A percentile compares a stretch with the other conserved stretches of the same genome.
Conservation (phyloP, 1,140 invertebrate genomes). For the Drosophila elegans region DNA sequence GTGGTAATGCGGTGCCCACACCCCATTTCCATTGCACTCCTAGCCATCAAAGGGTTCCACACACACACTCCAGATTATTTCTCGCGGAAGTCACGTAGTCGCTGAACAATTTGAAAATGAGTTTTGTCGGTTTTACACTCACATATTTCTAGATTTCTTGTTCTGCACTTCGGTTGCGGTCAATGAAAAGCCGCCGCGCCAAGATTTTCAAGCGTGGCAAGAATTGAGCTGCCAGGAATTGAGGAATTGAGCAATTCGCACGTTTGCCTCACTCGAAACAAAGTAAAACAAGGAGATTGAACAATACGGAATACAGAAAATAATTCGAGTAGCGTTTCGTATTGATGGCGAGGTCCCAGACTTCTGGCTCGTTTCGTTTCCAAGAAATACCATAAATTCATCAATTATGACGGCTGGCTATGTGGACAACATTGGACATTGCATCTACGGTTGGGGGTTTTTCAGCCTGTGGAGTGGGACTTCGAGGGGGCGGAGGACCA, state of each 20-base stretch:
- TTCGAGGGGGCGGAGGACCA: constrained; percentile 9
- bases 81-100: constrained; percentile 79
- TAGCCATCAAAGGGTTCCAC: constrained; percentile 42
- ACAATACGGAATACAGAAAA: constrained; percentile 50
- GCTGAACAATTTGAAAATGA: constrained; percentile 80
- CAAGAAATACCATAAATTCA: constrained; percentile 80
- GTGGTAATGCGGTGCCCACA: constrained; percentile 12
- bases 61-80: constrained; percentile 62
- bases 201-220: constrained; percentile 46
- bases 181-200: constrained; percentile 71
- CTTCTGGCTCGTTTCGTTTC: constrained; percentile 42
- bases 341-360: constrained; percentile 39
- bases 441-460: background rate
- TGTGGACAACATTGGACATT: constrained; percentile 55
- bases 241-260: constrained; percentile 80
- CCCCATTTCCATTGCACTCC: constrained; percentile 23
- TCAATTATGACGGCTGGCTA: constrained; percentile 77
- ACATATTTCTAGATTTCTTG: constrained; percentile 60
- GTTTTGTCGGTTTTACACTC: constrained; percentile 77
- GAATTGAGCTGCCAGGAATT: constrained; percentile 41
- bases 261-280: constrained; percentile 72
- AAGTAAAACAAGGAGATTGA: constrained; percentile 73
- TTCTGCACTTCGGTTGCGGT: constrained; percentile 66
- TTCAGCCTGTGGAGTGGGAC: background rate
- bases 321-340: constrained; percentile 54